Evolutionary conservation across 2,888 invertebrate species (phyloP).

Genomic region (Stegana nigrithorax): DNA sequence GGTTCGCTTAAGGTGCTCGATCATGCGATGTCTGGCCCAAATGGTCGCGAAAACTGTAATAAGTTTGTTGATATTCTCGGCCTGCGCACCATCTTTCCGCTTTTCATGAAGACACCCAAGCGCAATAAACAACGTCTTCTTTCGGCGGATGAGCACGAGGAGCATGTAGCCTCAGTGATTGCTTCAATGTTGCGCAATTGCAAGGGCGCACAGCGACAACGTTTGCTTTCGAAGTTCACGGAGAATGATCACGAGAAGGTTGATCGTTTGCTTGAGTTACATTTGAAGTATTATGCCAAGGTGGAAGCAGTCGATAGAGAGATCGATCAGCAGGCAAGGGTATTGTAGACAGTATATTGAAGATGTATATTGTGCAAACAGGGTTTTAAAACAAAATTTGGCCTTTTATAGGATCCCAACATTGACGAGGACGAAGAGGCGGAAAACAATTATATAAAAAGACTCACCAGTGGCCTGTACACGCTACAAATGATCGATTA

Average conservation of each 20-base stretch:
- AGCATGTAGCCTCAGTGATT: conserved; percentile 94
- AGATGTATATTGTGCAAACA: too few species aligned
- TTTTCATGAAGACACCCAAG: conserved; percentile 99
- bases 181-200: conserved; percentile 94
- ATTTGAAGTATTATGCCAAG: conserved; percentile 96
- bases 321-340: conserved; percentile 73
- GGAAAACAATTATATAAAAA: conserved; percentile 87
- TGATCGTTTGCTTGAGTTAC: conserved; percentile 93
- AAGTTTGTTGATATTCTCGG: conserved; percentile 99
- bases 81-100: conserved; percentile 93
- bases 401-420: conserved; percentile 56
- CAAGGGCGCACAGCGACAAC: conserved; percentile 87
- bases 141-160: conserved; percentile 91
- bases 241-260: conserved; percentile 99
- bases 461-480: conserved; percentile 95
- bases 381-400: too few species aligned
- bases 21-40: conserved; percentile 93
- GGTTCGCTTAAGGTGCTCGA: conserved; percentile 98
- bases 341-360: conserved; percentile 33
- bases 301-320: conserved; percentile 85
- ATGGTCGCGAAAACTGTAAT: conserved; percentile 95
- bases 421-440: conserved; percentile 80
- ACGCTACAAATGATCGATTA: conserved; percentile 95
- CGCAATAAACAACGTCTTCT: conserved; percentile 82
- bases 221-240: conserved; percentile 93